These are phyloP conservation scores for Sminthurinus aureus DNA, from an alignment of 2,888 invertebrate species.

Conservation along the genomic window DNA sequence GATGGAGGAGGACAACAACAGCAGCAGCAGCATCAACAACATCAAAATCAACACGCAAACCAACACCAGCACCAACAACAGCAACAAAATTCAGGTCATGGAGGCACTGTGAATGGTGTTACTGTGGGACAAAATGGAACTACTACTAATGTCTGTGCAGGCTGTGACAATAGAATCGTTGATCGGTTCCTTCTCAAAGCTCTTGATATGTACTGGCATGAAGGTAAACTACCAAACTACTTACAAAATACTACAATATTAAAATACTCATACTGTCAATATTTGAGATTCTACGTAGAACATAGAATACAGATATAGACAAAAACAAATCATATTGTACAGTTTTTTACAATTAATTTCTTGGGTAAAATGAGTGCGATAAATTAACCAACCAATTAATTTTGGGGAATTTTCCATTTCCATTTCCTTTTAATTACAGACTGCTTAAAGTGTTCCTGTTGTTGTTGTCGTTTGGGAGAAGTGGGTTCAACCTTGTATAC, in stretches of 20 bases:
- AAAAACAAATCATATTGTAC: too few species aligned
- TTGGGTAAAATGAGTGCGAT: background rate
- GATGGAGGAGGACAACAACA: constrained; percentile 13
- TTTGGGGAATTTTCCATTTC: background rate
- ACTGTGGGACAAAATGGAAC: constrained; percentile 63
- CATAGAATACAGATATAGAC: too few species aligned
- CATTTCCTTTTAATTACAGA: background rate
- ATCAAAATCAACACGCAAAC: background rate
- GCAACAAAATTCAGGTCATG: background rate
- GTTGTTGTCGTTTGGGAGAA: constrained; percentile 95
- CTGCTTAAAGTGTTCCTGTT: constrained; percentile 89
- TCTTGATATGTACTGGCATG: constrained; percentile 94
- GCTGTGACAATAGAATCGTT: constrained; percentile 92
- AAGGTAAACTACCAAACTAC: constrained; percentile 68
- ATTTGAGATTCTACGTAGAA: too few species aligned
- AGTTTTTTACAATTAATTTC: too few species aligned
- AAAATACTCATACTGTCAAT: background rate
- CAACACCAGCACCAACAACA: constrained; percentile 22
- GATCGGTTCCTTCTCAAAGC: constrained; percentile 76
- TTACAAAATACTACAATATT: background rate
- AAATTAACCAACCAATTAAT: background rate
- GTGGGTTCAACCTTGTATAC: constrained; percentile 95
- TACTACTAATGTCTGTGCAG: constrained; percentile 82
- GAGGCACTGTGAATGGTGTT: constrained; percentile 33
- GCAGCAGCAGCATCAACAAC: constrained; percentile 38